phyloP scores from a whole-genome alignment of 2,888 invertebrate species.

The Cheilosia soror region DNA sequence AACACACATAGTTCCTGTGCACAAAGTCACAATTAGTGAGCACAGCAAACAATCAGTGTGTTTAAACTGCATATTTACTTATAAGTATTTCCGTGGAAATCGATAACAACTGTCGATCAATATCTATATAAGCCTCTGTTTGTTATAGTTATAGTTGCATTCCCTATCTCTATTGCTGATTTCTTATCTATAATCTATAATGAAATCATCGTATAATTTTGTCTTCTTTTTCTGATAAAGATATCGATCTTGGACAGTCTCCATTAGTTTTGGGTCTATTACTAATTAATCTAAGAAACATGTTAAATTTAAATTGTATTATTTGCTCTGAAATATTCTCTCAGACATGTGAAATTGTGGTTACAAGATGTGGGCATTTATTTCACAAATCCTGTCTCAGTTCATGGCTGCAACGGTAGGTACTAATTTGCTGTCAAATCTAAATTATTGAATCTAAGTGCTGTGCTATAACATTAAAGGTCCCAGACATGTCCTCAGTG shows the following conservation, averaged over 20 bases:
- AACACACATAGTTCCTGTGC: too few relatives aligned
- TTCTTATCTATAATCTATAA: background rate
- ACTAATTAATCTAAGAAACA: background rate
- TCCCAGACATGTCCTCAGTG: constrained; percentile 7
- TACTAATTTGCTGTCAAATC: background rate
- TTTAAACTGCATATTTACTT: too few relatives aligned
- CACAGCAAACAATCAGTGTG: too few relatives aligned
- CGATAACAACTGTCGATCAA: too few relatives aligned
- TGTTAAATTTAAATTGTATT: background rate
- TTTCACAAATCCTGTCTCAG: background rate
- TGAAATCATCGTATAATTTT: background rate
- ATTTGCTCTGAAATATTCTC: background rate
- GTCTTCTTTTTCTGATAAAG: too few relatives aligned
- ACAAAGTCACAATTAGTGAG: too few relatives aligned
- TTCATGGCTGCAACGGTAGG: constrained; percentile 4
- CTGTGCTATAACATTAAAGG: background rate
- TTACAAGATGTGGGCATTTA: constrained; percentile 1
- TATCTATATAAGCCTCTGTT: background rate
- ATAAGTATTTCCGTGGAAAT: too few relatives aligned
- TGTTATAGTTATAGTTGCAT: background rate
- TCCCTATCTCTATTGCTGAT: background rate
- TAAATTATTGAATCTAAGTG: too few relatives aligned
- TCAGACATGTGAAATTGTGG: background rate
- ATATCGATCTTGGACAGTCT: too few relatives aligned
- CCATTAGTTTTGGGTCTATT: too few relatives aligned